Evolutionary conservation across 2,888 invertebrate species (phyloP).

Genomic region (Venustoraphidia nigricollis): DNA sequence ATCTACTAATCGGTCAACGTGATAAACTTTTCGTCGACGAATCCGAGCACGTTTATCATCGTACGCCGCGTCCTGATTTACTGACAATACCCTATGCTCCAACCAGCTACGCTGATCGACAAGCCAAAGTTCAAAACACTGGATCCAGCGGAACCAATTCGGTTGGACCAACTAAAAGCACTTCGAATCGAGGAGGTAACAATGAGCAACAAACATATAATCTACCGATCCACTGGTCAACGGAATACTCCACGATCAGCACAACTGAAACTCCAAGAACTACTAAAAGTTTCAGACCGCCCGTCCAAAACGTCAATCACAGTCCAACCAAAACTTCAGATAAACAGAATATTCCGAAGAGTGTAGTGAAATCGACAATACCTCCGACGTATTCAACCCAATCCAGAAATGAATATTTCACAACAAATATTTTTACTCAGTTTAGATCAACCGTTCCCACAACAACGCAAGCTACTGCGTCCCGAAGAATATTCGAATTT

Average conservation of each 20-base stretch:
- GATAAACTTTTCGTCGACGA: constrained; percentile 52
- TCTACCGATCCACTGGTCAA: constrained; percentile 39
- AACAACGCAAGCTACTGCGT: no score
- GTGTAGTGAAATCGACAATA: no score
- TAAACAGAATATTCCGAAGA: background rate
- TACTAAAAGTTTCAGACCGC: background rate
- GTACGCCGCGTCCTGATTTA: constrained; percentile 57
- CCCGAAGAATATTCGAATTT: no score
- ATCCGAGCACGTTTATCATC: constrained; percentile 43
- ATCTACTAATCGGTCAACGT: constrained; percentile 54
- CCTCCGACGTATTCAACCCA: no score
- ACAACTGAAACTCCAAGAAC: constrained; percentile 7
- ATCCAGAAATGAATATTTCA: no score
- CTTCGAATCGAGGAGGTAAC: constrained; percentile 29
- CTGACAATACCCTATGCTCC: constrained; percentile 33
- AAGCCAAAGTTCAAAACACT: background rate
- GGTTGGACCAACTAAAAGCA: constrained; percentile 29
- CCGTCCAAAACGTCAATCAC: background rate
- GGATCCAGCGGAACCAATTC: constrained; percentile 17
- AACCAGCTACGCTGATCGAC: background rate
- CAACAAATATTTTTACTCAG: no score
- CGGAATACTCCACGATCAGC: constrained; percentile 20
- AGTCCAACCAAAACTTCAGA: constrained; percentile 4
- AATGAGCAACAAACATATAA: constrained; percentile 23
- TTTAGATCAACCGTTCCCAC: no score